Evolutionary conservation across 2,113 vertebrate genomes (phyloP), one percentile per base, ranked within the genome.

Genomic region (Bucco capensis): DNA sequence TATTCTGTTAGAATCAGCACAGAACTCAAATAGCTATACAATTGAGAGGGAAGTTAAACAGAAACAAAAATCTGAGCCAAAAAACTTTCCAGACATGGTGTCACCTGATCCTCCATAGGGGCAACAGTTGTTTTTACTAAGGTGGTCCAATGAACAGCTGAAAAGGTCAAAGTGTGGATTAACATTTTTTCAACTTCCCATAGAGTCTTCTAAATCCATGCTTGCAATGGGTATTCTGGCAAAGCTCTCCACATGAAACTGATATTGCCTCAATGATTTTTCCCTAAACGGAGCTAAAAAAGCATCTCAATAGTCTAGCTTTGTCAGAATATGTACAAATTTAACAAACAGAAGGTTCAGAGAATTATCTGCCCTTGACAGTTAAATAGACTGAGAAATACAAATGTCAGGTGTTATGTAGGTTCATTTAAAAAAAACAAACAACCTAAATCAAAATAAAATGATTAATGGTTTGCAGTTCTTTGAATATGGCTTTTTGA

Each of bases 81-180:
- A 92, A 94, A 93, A 82, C 84, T 86, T 96, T 95, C 95, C 90
- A 96, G 94, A 94, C 89, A 61, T 62, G 38, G 89, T 84, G 83
- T 96, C 88, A 97, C 83, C 86, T 92, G 94, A 97, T 94, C 91
- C 70, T 92, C 91, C 87, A 81, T 27, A 89, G 87, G 56, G 77
- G 81, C 61, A 94, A 84, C 18, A 74, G 54, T 62, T 95, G 72
- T 93, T 96, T 96, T 91, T 76, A 89, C 71, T 93, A 88, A 91
- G 85, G 82, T 92, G 86, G 88, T 88, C 95, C 91, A 94, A 58
- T 90, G 90, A 96, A 92, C 46, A 96, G 80, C 80, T 84, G 73
- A 92, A 93, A 94, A 96, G 61, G 95, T 95, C 88, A 95, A 71
- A 88, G 89, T 86, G 73, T 75, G 70, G 80, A 96, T 89, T 89